Evolutionary conservation across 2,797 vertebrate species (phyloP), one percentile per base, ranked within the genome.

Genomic region (Coracias cyanogaster): DNA sequence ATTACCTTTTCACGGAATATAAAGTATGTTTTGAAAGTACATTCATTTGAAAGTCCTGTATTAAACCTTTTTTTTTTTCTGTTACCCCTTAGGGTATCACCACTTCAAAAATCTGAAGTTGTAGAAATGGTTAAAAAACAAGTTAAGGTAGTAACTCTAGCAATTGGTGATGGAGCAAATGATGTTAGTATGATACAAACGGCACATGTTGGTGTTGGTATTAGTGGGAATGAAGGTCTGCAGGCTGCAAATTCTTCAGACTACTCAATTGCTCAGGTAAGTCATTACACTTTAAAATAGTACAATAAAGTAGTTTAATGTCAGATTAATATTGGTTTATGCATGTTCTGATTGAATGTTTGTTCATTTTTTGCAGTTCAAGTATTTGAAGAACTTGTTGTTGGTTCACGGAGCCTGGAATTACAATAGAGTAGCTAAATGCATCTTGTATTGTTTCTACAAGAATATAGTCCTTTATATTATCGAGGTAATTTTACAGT

Each of bases 101-200:
- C 99, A n/a, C 99, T 99, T 95, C 99, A 99, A 97, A 99, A 99
- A 98, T 99, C 99, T 3, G 99, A 99, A 97, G 99, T 99, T 86
- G 99, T 99, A 82, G 99, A 99, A 95, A 99, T 99, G 99, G 99
- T 99, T 51, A 99, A 99, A 97, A 99, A 99, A 67, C 99, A 99
- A 97, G 99, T 99, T 66, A 99, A 99, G 96, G 99, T 99, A 87
- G 99, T 99, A 97, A 99, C 99, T 3, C 97, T 99, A 66, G 99
- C 99, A 0, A 99, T 99, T 21, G 99, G 99, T 3, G 99, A 99
- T 48, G 99, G 99, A 46, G 99, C 99, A n/a, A 99, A 99, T 28
- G 99, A 99, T 10, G 99, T 99, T 71, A 99, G 99, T 95, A 99
- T 99, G 99, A 99, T 99, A 95, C 99, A 99, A 95, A 99, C 99